Base-by-base conservation (phyloP, 2,888 invertebrate species). In the Drosophila stalkeri region DNA sequence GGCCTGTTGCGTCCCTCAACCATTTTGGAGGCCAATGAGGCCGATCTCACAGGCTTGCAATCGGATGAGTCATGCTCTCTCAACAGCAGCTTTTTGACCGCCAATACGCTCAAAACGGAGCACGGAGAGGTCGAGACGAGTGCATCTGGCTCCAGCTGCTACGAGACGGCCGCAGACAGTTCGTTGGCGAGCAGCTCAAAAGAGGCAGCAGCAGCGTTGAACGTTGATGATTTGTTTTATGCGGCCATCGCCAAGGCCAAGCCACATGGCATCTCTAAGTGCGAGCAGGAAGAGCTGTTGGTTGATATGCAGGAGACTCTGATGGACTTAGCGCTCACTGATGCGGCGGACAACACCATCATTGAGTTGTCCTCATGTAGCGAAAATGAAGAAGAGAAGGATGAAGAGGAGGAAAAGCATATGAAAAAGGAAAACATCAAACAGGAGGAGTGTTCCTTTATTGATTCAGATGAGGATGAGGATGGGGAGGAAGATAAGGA, bases 1-100 rank as follows among this genome's bases (percentile, higher is more conserved):
- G 93, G 92, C 0, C 68, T 92, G 3, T 20, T 92, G 57, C 90
- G 93, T 1, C 93, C 93, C 7, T 93, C 93, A 0, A 93, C 93
- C 31, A 93, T 93, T 39, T 65, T 93, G 20, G 93, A 93, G 65
- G 91, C 91, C 55, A 82, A 68, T 41, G 87, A 83, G n/a, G 84
- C 85, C 27, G 87, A 88, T 14, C 43, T 80, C 0, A 54, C 76
- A 0, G 64, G 47, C 5, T 27, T 37, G 3, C 54, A 31, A 20
- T 77, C 86, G 0, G 83, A 85, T 41, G 57, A 72, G 2, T 91
- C 90, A 4, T 82, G 89, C 1, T 73, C 70, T 0, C 54, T 65
- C 23, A 68, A 55, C 1, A 91, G 88, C 0, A 92, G 91, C 60
- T 92, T 89, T 51, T 64, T 79, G 37, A 92, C 86, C 7, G 92